phyloP scores from a whole-genome alignment of 2,888 invertebrate genomes.

The Litoditis marina region DNA sequence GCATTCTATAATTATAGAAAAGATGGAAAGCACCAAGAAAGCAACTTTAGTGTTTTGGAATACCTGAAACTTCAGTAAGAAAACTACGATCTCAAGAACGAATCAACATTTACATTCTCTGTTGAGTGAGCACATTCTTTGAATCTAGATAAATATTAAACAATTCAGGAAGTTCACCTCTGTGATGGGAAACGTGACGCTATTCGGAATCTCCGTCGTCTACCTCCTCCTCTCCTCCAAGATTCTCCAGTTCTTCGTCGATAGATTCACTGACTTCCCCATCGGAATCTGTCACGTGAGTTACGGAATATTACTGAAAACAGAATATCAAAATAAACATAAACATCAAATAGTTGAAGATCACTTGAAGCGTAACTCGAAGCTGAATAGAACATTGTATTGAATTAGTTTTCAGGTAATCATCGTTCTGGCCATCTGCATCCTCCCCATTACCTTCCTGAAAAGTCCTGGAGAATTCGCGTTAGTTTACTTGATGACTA shows the following conservation, averaged over 20 bases:
- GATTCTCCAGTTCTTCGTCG: slow-evolving; percentile 52
- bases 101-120: too few species aligned
- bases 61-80: too few species aligned
- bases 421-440: slow-evolving; percentile 39
- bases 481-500: slow-evolving; percentile 38
- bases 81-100: too few species aligned
- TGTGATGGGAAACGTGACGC: slow-evolving; percentile 44
- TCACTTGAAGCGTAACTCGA: background rate
- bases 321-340: too few species aligned
- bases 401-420: slow-evolving; percentile 44
- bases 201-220: slow-evolving; percentile 58
- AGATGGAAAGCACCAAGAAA: too few species aligned
- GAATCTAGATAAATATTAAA: too few species aligned
- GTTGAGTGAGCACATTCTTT: too few species aligned
- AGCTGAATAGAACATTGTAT: too few species aligned
- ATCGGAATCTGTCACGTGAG: slow-evolving; percentile 16
- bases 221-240: slow-evolving; percentile 58
- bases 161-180: slow-evolving; percentile 50
- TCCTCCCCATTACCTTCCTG: slow-evolving; percentile 57
- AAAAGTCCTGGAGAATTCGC: slow-evolving; percentile 60
- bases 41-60: too few species aligned
- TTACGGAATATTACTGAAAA: too few species aligned
- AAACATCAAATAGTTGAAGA: too few species aligned
- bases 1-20: too few species aligned
- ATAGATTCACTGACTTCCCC: slow-evolving; percentile 6